Conservation (phyloP, 2,797 vertebrate genomes). For the Trichosurus vulpecula region DNA sequence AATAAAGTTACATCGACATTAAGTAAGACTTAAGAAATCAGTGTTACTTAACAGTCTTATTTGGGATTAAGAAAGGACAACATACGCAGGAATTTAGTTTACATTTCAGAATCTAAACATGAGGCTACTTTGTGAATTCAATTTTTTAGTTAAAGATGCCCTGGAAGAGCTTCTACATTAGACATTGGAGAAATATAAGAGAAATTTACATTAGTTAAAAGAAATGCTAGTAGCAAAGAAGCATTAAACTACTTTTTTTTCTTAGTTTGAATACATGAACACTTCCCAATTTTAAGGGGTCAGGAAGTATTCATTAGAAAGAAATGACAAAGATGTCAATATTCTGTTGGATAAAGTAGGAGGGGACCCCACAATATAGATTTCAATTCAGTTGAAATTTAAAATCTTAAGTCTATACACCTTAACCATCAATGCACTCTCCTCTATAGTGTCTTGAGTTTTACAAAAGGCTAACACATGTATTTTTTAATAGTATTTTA, state of each 20-base stretch:
- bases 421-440: background rate
- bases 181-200: background rate
- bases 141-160: background rate
- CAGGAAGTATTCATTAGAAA: background rate
- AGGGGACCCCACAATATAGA: background rate
- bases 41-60: background rate
- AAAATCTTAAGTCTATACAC: background rate
- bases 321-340: background rate
- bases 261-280: background rate
- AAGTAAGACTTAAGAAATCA: fast-evolving
- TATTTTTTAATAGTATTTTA: no score
- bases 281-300: background rate
- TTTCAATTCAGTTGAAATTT: background rate
- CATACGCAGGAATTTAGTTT: background rate
- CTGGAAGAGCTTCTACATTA: background rate
- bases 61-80: background rate
- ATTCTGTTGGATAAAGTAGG: background rate
- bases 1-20: background rate
- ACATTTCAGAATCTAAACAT: background rate
- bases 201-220: background rate
- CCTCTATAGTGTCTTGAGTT: background rate
- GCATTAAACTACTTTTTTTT: background rate
- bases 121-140: background rate
- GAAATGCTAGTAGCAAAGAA: background rate
- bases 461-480: background rate